Evolutionary conservation across 2,797 vertebrate genomes (phyloP), one percentile per base, ranked within the genome.

Genomic region (Huso huso): DNA sequence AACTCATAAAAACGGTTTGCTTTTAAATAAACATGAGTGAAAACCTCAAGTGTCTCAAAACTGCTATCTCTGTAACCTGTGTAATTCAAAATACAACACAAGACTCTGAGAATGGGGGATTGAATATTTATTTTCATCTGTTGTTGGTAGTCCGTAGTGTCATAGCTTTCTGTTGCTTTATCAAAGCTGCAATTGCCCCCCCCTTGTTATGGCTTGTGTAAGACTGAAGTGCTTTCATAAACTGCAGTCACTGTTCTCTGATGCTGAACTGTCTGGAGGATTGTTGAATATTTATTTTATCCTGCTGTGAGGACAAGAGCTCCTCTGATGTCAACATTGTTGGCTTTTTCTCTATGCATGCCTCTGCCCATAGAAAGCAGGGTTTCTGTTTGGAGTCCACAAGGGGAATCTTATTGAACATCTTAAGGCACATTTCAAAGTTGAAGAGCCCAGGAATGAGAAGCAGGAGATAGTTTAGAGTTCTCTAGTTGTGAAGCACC

Each of bases 251-350:
- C 58, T 63, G 10, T 67, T 72, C 70, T 23, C 60, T 77, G 72
- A 73, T 69, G 15, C 2, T 74, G 23, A 52, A 66, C 61, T 72
- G 72, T 75, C 73, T 74, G 50, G 51, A 67, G 71, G 67, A 49
- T 76, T 78, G 77, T 81, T 79, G 66, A 74, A 69, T 72, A 72
- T 74, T 75, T 80, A 50, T 79, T 81, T 79, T 76, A 82, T 74
- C 78, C 64, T 75, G 58, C 65, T 77, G 53, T 66, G 69, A 62
- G 63, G 72, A 73, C 74, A 72, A 72, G 71, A 69, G 67, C 65
- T 69, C 67, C 71, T 7, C 68, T 81, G 72, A 79, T 77, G 68
- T 74, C 74, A 65, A 82, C 23, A 78, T 63, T 67, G 75, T 77
- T 75, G 64, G 71, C 70, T 75, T 74, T 63, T 62, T 49, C 0